These are phyloP conservation scores for Limnephilus auricula DNA, from an alignment of 2,888 invertebrate species.

Conservation along the genomic window DNA sequence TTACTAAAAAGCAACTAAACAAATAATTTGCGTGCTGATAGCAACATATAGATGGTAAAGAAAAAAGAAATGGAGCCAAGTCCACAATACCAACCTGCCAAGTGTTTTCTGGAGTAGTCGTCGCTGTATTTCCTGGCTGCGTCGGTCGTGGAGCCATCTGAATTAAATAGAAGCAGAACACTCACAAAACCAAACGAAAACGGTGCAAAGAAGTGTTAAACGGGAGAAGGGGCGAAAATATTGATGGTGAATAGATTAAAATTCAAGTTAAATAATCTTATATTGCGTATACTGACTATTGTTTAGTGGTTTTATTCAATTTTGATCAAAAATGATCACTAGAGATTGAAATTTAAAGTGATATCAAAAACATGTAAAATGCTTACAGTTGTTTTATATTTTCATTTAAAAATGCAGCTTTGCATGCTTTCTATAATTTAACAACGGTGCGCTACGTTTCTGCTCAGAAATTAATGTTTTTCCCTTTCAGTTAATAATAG, in stretches of 20 bases:
- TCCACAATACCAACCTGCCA: slow-evolving; percentile 72
- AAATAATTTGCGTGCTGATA: slow-evolving; percentile 6
- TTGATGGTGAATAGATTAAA: not conserved
- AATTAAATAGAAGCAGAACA: slow-evolving; percentile 67
- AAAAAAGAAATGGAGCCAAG: not conserved
- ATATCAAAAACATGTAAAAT: not conserved
- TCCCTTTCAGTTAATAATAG: not conserved
- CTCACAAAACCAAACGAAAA: slow-evolving; percentile 54
- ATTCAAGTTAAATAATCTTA: not conserved
- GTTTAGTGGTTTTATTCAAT: not conserved
- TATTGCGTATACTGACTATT: not conserved
- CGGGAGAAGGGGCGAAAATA: not conserved
- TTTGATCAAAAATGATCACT: not conserved
- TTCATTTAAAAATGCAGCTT: not conserved
- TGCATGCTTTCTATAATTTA: not conserved
- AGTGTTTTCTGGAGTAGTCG: slow-evolving; percentile 77
- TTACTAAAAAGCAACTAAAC: slow-evolving; percentile 9
- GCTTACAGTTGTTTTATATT: not conserved
- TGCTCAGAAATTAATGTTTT: too few relatives aligned
- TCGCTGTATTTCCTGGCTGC: slow-evolving; percentile 76
- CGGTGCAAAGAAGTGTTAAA: slow-evolving; percentile 44
- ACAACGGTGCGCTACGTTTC: not conserved
- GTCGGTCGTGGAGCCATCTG: slow-evolving; percentile 77
- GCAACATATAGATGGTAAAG: not conserved
- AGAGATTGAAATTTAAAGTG: not conserved